Conservation (phyloP, 2,888 invertebrate species). For the Drosophila picticornis region DNA sequence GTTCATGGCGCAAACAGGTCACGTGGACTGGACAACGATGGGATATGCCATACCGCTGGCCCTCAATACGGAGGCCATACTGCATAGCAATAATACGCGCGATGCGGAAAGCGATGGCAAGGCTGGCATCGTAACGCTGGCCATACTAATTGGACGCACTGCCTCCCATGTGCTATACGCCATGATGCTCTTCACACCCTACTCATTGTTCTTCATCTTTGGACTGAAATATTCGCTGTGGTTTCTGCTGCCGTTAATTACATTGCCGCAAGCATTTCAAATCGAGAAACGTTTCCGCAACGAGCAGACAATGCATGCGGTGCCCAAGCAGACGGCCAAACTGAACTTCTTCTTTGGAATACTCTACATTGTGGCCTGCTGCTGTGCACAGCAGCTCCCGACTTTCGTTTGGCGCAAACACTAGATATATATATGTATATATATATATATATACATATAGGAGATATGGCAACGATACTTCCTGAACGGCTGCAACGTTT, state of each 20-base stretch:
- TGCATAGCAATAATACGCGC: conserved; percentile 97
- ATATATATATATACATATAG: background rate
- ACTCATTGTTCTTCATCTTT: conserved; percentile 94
- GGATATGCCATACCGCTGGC: conserved; percentile 97
- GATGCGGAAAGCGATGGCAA: conserved; percentile 94
- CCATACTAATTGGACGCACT: conserved; percentile 96
- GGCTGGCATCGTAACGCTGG: conserved; percentile 97
- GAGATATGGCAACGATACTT: conserved; percentile 28
- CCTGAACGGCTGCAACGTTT: conserved; percentile 57
- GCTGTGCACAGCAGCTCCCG: conserved; percentile 89
- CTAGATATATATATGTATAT: conserved; percentile 42
- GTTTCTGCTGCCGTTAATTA: conserved; percentile 95
- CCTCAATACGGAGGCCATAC: conserved; percentile 96
- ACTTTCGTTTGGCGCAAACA: conserved; percentile 78
- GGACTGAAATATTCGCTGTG: conserved; percentile 93
- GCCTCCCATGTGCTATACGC: conserved; percentile 96
- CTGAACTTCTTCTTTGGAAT: conserved; percentile 96
- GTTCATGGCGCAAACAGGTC: conserved; percentile 96
- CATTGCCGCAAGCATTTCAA: conserved; percentile 94
- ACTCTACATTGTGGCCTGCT: conserved; percentile 94
- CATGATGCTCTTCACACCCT: conserved; percentile 95
- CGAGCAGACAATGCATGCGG: conserved; percentile 91
- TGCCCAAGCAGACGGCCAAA: conserved; percentile 95
- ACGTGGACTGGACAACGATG: conserved; percentile 95
- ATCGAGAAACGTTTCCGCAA: conserved; percentile 95